Percentiles rank a stretch among this genome's conserved stretches.
Conservation (phyloP, 2,113 vertebrate species). For the Actenoides hombroni region DNA sequence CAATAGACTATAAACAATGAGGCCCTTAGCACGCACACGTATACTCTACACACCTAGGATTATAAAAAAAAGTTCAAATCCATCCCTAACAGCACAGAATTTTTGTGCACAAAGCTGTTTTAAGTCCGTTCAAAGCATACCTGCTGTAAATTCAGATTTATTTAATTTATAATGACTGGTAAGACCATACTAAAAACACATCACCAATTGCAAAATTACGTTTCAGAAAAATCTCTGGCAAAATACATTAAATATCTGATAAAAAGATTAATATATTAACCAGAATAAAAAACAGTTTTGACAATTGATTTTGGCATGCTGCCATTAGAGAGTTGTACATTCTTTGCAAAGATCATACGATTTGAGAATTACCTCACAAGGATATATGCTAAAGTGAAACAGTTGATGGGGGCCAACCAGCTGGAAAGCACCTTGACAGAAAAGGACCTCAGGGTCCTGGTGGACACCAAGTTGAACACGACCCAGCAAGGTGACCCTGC, state of each 20-base stretch:
- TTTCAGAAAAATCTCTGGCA: not conserved
- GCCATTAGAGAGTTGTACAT: not conserved
- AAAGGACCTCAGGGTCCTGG: not conserved
- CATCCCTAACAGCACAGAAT: not conserved
- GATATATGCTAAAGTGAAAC: not conserved
- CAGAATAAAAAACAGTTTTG: not conserved
- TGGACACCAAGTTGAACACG: accelerated
- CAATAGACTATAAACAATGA: not conserved
- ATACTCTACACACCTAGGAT: not conserved
- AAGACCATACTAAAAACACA: not conserved
- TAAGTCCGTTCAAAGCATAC: not conserved
- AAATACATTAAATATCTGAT: not conserved
- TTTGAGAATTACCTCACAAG: not conserved
- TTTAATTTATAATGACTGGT: not conserved
- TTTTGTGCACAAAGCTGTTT: not conserved
- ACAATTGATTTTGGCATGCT: not conserved
- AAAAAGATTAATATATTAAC: not conserved
- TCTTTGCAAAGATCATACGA: not conserved
- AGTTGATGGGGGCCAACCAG: not conserved
- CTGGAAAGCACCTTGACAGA: not conserved
- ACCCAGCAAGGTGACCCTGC: not conserved
- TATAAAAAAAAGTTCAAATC: not conserved
- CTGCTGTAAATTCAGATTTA: not conserved
- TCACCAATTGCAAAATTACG: not conserved
- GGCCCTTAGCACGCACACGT: not conserved